Conservation (phyloP, 2,888 invertebrate genomes). For the Vannuccia rotundouncinata region DNA sequence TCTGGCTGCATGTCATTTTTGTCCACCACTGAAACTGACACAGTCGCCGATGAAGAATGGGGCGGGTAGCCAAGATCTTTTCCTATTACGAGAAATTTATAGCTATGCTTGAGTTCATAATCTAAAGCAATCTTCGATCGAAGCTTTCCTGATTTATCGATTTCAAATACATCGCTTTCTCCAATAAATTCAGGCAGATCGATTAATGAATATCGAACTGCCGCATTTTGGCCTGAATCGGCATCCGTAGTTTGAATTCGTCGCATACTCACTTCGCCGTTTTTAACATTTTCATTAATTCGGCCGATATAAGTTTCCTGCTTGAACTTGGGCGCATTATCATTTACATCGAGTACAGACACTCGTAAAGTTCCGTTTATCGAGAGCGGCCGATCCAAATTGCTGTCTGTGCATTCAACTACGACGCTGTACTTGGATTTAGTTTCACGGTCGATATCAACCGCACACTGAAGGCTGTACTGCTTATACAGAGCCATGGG, state of each 20-base stretch:
- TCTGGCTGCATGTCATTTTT: slow-evolving; percentile 10
- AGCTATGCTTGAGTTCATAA: not conserved
- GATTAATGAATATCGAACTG: not conserved
- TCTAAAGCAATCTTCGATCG: not conserved
- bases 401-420: not conserved
- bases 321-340: not conserved
- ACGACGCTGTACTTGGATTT: not conserved
- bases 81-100: not conserved
- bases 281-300: not conserved
- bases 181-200: not conserved
- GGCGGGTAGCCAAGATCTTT: not conserved
- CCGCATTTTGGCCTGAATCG: not conserved
- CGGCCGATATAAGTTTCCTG: not conserved
- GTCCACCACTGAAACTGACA: not conserved
- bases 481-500: not conserved
- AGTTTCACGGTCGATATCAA: not conserved
- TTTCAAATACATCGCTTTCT: not conserved
- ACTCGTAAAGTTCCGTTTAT: not conserved
- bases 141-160: not conserved
- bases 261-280: not conserved
- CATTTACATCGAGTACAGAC: not conserved
- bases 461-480: not conserved
- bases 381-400: not conserved
- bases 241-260: not conserved
- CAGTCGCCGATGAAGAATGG: not conserved